Base-by-base conservation (phyloP, 2,797 vertebrate species). In the Hippocampus kuda region DNA sequence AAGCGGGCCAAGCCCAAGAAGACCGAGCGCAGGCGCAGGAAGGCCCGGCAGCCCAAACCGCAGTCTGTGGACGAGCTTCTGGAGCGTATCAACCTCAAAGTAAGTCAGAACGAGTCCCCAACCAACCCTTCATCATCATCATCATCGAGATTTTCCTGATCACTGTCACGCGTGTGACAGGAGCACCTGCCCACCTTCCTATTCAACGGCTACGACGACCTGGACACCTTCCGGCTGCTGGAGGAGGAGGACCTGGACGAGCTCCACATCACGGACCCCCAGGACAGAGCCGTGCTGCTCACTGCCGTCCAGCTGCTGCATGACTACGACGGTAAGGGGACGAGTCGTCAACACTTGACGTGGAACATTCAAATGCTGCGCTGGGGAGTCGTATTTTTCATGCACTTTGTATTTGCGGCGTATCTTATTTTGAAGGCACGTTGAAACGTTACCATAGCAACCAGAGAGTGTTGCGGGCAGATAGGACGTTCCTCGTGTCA, bases 151-250 rank as follows among this genome's bases (percentile, higher is more conserved):
- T 34, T 60, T 60, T 60, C 27, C 0, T 60, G 27, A 30, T 30
- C 10, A 8, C 5, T 8, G 13, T 16, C 6, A 18, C 57, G 13
- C 8, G 1, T 34, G 59, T 9, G 7, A 1, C 79, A 99, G 97
- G 96, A 99, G 76, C 96, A 98, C 85, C 98, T 98, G 94, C 96
- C 97, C 56, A 98, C 97, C 5, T 98, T 99, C 85, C 83, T 99
- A 46, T 97, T 99, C 83, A 99, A 99, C 38, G 97, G 97, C 18
- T 99, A 99, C 65, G 97, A 99, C 87, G 97, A 99, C 80, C 79
- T 99, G 85, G 96, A 99, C 84, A 98, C 96, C 1, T 99, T 99
- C 81, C 98, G 97, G 83, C 85, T 99, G 78, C 89, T 99, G 79
- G 96, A 99, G 75, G 96, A 98, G 80, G 96, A 99, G 85, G 97